These are phyloP conservation scores for Catharus minimus DNA, from an alignment of 2,113 vertebrate genomes.

Conservation along the genomic window DNA sequence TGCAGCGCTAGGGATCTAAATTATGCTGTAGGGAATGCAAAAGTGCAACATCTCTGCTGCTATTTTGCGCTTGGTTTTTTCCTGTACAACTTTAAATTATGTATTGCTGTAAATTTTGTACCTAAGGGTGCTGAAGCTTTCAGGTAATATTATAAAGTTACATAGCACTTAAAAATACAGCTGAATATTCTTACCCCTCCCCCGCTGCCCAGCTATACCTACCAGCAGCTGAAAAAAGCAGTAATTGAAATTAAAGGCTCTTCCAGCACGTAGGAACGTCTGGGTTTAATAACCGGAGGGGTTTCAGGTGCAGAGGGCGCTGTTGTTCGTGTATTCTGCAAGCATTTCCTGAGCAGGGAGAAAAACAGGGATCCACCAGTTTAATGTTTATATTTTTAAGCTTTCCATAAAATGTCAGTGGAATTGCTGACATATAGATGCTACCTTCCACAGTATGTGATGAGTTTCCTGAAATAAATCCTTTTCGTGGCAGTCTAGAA, in stretches of 20 bases:
- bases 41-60: neutral
- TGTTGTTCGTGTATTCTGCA: constrained; percentile 77
- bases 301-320: constrained; percentile 80
- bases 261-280: neutral
- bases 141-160: constrained; percentile 1
- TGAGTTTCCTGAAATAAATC: constrained; percentile 55
- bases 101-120: neutral
- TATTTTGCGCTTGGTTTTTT: neutral
- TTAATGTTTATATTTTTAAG: constrained; percentile 66
- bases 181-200: neutral
- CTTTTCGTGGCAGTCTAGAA: neutral
- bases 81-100: neutral
- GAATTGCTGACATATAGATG: constrained; percentile 56
- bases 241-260: constrained; percentile 44
- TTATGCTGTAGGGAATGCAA: neutral
- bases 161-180: neutral
- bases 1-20: neutral
- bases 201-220: neutral
- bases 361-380: constrained; percentile 50
- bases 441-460: constrained; percentile 53
- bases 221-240: constrained; percentile 30
- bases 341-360: constrained; percentile 37
- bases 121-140: neutral
- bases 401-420: constrained; percentile 48
- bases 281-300: constrained; percentile 30